Conservation (phyloP, 1,140 invertebrate species). For the Subanguina moxae region DNA sequence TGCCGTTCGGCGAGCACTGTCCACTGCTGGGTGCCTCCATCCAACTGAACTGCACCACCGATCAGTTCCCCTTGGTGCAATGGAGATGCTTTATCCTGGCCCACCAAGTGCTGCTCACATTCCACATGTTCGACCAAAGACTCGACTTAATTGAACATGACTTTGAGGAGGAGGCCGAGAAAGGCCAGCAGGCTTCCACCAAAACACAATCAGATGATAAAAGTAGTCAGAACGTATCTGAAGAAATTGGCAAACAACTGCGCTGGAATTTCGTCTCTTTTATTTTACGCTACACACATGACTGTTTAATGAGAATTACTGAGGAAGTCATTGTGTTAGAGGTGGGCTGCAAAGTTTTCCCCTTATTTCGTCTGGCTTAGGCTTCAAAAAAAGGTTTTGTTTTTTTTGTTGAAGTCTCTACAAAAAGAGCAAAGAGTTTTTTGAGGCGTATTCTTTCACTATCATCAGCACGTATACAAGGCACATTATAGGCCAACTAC, state of each 20-base stretch:
- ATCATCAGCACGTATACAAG: too few species aligned
- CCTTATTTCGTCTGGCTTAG: too few species aligned
- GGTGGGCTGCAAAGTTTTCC: slow-evolving; percentile 8
- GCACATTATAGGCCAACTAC: slow-evolving; percentile 27
- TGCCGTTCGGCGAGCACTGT: slow-evolving; percentile 26
- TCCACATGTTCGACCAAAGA: slow-evolving; percentile 20
- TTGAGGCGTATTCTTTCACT: too few species aligned
- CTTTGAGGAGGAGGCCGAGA: not conserved
- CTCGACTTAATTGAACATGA: not conserved
- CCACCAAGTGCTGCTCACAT: slow-evolving; percentile 27
- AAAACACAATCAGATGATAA: slow-evolving; percentile 6
- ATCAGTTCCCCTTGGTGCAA: slow-evolving; percentile 25
- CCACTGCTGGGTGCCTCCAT: slow-evolving; percentile 15
- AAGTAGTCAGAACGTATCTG: not conserved
- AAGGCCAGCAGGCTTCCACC: not conserved
- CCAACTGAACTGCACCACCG: slow-evolving; percentile 6
- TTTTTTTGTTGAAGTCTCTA: too few species aligned
- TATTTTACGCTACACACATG: slow-evolving; percentile 38
- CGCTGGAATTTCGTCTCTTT: slow-evolving; percentile 31
- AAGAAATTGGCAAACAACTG: slow-evolving; percentile 21
- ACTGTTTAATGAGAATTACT: slow-evolving; percentile 23
- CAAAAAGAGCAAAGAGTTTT: too few species aligned
- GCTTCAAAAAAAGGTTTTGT: too few species aligned
- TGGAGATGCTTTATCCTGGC: slow-evolving; percentile 35
- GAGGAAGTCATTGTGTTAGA: slow-evolving; percentile 33